Base-by-base conservation (phyloP, 2,888 invertebrate genomes). In the Thecocarcelia acutangulata region DNA sequence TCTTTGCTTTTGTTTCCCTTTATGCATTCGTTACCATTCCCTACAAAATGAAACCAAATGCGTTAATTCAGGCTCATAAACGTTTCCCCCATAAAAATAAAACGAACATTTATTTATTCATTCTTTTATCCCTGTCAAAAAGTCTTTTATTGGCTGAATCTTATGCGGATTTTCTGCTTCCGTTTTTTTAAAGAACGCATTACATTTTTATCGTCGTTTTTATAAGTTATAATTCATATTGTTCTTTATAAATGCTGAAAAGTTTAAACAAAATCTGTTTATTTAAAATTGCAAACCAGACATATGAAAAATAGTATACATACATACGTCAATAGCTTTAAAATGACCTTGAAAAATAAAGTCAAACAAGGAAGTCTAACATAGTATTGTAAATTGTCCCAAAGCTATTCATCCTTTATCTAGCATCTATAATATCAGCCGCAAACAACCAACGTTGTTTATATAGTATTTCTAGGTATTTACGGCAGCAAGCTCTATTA, bases 241-340 rank as follows among this genome's bases (percentile, higher is more conserved):
- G 54, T 77, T 70, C 56, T 77, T 70, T 42, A 77, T 64, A 58
- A 78, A 72, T 59, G 52, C 58, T 79, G 68, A 73, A 73, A 13
- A 48, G 61, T 63, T 73, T 79, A 54, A 40, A 68, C 11, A 33
- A 58, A 58, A 50, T 70, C 56, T 70, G 28, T 63, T 56, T 70
- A 69, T 70, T 15, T 58, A 56, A 63, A 40, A 37, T 21, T 17
- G 28, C 52, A 54, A 44, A 33, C 3, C 24, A 59, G 44, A 46
- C 17, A 33, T 33, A 6, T 3, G 33, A 33, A 9, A 5, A 33
- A 33, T 5, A 1, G 8, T 6, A 24, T 24, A 24, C 24, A 5
- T 5, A 33, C 3, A 24, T 24, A 24, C 24, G 24, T 5, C 24
- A 5, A 5, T 3, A 24, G 24, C 3, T 24, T 24, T 24, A 24